Evolutionary conservation across 2,888 invertebrate species (phyloP), one percentile per base, ranked within the genome.

Genomic region (Eupithecia exiguata): DNA sequence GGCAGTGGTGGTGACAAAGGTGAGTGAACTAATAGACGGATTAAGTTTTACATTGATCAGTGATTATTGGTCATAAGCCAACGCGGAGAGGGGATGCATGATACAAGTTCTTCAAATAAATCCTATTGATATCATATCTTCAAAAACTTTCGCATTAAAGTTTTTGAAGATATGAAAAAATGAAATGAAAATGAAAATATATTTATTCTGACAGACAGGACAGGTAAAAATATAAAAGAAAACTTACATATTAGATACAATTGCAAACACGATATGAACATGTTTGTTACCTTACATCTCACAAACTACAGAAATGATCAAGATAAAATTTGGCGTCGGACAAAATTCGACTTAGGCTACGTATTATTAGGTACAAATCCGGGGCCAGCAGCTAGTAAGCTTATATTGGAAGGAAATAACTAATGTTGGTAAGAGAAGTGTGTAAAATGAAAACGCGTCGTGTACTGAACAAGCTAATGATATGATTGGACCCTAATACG

Each of bases 401-500:
- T 36, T 65, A 18, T 30, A 38, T n/a, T 65, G n/a, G n/a, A 58
- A 71, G 58, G 18, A 70, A 38, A 38, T 6, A 30, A 38, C 16
- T 30, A 9, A 14, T 35, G 36, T 10, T 18, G 38, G 25, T 46
- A 12, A 71, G 43, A 35, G 25, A 36, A 69, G 61, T 25, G 46
- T 62, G 71, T 40, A 35, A 69, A 71, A 76, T 73, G 68, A 71
- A 75, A 73, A 46, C 14, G 75, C 75, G 75, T 76, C 43, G 65
- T 49, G 73, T 62, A 71, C 73, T 70, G 63, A 70, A 75, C 68
- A 69, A 62, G 69, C 67, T 73, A 69, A 76, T 73, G 66, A 30
- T 68, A 73, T 67, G 70, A 75, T 73, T 73, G 73, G 58, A 62
- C 76, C 61, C 53, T 73, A 71, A 76, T 73, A 66, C 69, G 58